Percentiles rank a stretch among this genome's conserved stretches.
phyloP scores from a whole-genome alignment of 2,113 vertebrate species.

The Clarias macrocephalus region DNA sequence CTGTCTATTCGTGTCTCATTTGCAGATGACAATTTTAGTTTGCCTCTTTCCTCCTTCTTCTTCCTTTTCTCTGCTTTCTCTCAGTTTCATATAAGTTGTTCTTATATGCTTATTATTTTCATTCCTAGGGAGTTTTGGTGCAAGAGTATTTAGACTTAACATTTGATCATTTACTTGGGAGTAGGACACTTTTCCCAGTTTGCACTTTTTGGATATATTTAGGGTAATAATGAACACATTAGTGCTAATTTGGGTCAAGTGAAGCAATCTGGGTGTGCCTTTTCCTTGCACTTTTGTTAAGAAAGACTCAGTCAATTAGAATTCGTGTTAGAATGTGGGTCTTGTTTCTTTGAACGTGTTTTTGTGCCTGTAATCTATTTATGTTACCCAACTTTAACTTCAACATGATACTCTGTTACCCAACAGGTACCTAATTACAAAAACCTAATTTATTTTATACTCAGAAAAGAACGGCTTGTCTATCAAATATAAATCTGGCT shows the following conservation, averaged over 20 bases:
- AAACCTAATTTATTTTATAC: not conserved
- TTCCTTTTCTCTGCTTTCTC: not conserved
- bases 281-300: not conserved
- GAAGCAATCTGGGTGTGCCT: not conserved
- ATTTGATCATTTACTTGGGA: not conserved
- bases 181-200: not conserved
- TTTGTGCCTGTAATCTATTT: not conserved
- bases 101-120: conserved; percentile 2
- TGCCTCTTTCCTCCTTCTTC: not conserved
- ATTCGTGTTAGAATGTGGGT: not conserved
- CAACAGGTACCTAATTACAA: not conserved
- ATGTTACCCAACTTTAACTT: not conserved
- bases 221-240: not conserved
- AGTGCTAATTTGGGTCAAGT: not conserved
- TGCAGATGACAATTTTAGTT: not conserved
- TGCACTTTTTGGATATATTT: not conserved
- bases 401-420: not conserved
- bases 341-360: not conserved
- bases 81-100: not conserved
- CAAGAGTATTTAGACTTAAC: not conserved
- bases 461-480: not conserved
- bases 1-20: conserved; percentile 77
- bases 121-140: not conserved
- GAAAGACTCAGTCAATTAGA: not conserved
- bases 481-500: not conserved